Conservation (phyloP, 2,888 invertebrate genomes). For the Eutolmus rufibarbis region DNA sequence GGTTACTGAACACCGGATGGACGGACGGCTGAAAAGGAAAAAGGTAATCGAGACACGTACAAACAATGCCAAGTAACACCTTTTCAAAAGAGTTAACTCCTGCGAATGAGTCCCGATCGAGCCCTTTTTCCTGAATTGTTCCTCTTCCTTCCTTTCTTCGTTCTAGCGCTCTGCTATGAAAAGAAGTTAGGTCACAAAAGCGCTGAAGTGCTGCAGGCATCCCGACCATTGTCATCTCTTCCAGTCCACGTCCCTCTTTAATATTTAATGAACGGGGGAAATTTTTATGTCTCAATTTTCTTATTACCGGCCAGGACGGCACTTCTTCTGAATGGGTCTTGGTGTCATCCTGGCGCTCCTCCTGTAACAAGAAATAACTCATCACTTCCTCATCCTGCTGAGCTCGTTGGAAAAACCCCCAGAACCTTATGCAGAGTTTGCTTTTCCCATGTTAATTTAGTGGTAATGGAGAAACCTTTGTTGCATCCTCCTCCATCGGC, state of each 20-base stretch:
- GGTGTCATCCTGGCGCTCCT: not conserved
- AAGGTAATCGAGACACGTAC: not conserved
- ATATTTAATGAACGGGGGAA: constrained; percentile 15
- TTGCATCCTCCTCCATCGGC: not conserved
- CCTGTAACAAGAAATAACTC: not conserved
- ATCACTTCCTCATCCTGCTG: not conserved
- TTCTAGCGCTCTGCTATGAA: not conserved
- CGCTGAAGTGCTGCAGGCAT: not conserved
- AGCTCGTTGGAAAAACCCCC: not conserved
- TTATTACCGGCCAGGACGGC: not conserved
- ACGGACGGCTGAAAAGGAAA: not conserved
- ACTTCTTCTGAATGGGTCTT: not conserved
- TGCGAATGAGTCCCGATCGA: not conserved
- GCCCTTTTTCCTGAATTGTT: not conserved
- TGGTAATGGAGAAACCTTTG: not conserved
- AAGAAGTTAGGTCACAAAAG: not conserved
- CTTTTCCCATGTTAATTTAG: not conserved
- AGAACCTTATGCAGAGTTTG: not conserved
- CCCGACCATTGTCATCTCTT: not conserved
- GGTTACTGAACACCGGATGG: not conserved
- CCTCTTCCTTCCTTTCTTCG: not conserved
- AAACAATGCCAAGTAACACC: not conserved
- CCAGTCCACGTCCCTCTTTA: not conserved
- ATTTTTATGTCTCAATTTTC: constrained; percentile 10
- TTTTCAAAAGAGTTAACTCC: not conserved